Percentiles rank a stretch among this genome's conserved stretches.
Evolutionary conservation across 2,888 invertebrate genomes (phyloP).

Genomic region (Cephus nigrinus): DNA sequence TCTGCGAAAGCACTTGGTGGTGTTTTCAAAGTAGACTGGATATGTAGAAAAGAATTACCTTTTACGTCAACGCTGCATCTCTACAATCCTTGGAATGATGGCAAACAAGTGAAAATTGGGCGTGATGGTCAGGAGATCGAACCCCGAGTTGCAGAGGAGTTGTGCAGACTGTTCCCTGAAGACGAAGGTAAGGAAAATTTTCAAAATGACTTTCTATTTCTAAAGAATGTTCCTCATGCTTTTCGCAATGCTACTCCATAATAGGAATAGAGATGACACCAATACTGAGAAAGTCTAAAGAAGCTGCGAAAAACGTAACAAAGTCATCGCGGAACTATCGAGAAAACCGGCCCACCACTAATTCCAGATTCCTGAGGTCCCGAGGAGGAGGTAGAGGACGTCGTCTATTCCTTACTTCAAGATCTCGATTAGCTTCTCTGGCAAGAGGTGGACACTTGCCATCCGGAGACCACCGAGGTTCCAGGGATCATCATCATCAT

Average conservation of each 20-base stretch:
- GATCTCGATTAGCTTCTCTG: conserved; percentile 71
- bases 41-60: conserved; percentile 92
- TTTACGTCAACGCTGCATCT: conserved; percentile 93
- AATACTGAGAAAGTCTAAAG: conserved; percentile 86
- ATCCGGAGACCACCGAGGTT: conserved; percentile 51
- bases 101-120: conserved; percentile 99
- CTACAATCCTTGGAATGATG: conserved; percentile 98
- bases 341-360: conserved; percentile 62
- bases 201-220: not conserved
- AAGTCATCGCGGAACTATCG: conserved; percentile 69
- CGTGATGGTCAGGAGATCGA: conserved; percentile 98
- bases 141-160: conserved; percentile 92
- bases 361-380: conserved; percentile 57
- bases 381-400: conserved; percentile 62
- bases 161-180: conserved; percentile 93
- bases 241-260: not conserved
- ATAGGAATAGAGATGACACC: conserved; percentile 84
- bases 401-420: conserved; percentile 75
- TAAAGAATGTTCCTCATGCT: not conserved
- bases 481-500: conserved; percentile 54
- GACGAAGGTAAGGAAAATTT: conserved; percentile 75
- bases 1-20: conserved; percentile 94
- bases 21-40: conserved; percentile 97
- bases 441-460: conserved; percentile 56
- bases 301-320: conserved; percentile 77